These are phyloP conservation scores for Passerina amoena DNA, from an alignment of 2,113 vertebrate genomes.

Conservation along the genomic window DNA sequence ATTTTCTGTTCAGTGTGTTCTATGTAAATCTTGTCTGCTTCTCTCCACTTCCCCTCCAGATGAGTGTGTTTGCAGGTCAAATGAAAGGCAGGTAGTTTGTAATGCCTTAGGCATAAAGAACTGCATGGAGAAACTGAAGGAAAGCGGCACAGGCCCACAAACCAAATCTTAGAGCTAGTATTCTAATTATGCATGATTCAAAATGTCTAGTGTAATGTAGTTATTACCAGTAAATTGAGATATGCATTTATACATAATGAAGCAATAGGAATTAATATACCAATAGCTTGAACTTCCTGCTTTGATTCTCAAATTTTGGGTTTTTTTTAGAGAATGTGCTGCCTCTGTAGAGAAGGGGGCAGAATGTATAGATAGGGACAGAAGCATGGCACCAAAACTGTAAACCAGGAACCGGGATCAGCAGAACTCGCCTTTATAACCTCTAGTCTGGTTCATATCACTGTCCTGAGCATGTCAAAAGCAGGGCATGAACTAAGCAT, in stretches of 20 bases:
- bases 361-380: slow-evolving; percentile 69
- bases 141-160: slow-evolving; percentile 64
- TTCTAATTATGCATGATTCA: slow-evolving; percentile 77
- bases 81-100: neutral
- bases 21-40: slow-evolving; percentile 7
- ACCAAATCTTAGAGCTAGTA: slow-evolving; percentile 67
- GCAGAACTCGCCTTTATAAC: slow-evolving; percentile 58
- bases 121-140: slow-evolving; percentile 48
- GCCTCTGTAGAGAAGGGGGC: slow-evolving; percentile 70
- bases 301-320: slow-evolving; percentile 62
- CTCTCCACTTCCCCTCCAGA: slow-evolving; percentile 12
- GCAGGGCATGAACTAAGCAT: slow-evolving; percentile 67
- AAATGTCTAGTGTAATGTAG: slow-evolving; percentile 71
- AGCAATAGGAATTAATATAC: slow-evolving; percentile 79
- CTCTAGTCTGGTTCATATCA: slow-evolving; percentile 57
- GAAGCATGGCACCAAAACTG: slow-evolving; percentile 77
- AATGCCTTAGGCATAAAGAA: slow-evolving; percentile 12
- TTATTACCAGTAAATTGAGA: slow-evolving; percentile 75
- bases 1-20: slow-evolving; percentile 7
- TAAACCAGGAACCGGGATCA: slow-evolving; percentile 60
- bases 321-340: slow-evolving; percentile 64
- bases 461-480: slow-evolving; percentile 68
- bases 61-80: slow-evolving; percentile 44
- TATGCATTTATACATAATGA: slow-evolving; percentile 79
- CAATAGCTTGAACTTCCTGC: slow-evolving; percentile 77